Evolutionary conservation across 2,113 vertebrate species (phyloP), one percentile per base, ranked within the genome.

Genomic region (Noturus placidus): DNA sequence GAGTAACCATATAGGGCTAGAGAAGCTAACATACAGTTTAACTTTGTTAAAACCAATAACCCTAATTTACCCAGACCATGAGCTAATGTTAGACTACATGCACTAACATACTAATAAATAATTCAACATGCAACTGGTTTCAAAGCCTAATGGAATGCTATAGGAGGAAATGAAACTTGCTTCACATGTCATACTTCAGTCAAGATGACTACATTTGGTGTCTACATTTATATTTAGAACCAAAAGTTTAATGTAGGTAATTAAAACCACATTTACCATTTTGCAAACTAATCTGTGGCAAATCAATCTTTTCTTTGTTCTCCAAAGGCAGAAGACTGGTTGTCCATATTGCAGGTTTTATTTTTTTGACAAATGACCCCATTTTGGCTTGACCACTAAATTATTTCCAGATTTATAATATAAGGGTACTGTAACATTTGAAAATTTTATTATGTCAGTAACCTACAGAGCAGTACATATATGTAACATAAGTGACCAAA

Each of bases 1-100:
- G 25, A 90, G 86, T 42, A 74, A 88, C 87, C 76, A 72, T 57
- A 22, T 35, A 33, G 9, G 3, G n/a, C 30, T 56, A 33, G 52
- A 33, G 13, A 35, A 57, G 27, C n/a, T 57, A 57, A 27, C 19
- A 11, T 19, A 54, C 72, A 78, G 38, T 42, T 69, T 3, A 77
- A 20, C 57, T 27, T 70, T 50, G 42, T 19, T 54, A 33, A 72
- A 59, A 30, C 15, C 35, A 82, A 35, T 2, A 4, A 4, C 9
- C 56, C 15, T 22, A 76, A 77, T 57, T 22, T 79, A 22, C 54
- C 19, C 52, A 33, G 54, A 81, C 19, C 19, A 81, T 33, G 30
- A 20, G 20, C 27, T 30, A 79, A 80, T 20, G 14, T 14, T 46
- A 14, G 19, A 25, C 72, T 52, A n/a, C 19, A 72, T 20, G 13